Percentiles rank a stretch among this genome's conserved stretches.
These are phyloP conservation scores for Pachycephala philippinensis DNA, from an alignment of 2,113 vertebrate species.

Conservation along the genomic window DNA sequence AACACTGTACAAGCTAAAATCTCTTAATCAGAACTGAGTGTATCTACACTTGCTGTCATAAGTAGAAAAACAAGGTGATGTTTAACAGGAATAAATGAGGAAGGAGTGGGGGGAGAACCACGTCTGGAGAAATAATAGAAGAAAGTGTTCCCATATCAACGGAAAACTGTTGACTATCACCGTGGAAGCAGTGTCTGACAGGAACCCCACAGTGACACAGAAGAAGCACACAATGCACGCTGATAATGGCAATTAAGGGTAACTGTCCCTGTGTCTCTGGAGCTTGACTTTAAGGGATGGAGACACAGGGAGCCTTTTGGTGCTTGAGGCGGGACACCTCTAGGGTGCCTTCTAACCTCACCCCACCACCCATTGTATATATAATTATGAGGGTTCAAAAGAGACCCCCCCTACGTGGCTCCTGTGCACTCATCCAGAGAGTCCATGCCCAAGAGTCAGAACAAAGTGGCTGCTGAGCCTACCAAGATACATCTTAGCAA, in stretches of 20 bases:
- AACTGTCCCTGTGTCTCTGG: neutral
- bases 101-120: neutral
- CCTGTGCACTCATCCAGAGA: too few species aligned
- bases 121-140: neutral
- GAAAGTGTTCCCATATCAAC: neutral
- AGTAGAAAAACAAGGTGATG: neutral
- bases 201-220: neutral
- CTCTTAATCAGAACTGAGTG: neutral
- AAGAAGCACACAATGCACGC: fast-evolving
- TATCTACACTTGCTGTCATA: neutral
- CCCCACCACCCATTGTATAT: neutral
- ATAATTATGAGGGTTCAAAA: neutral
- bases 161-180: too few species aligned
- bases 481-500: neutral
- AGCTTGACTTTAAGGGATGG: neutral
- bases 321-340: fast-evolving
- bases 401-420: neutral
- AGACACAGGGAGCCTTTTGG: neutral
- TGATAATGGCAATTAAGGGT: fast-evolving
- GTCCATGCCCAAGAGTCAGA: neutral
- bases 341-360: neutral
- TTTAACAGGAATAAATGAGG: neutral
- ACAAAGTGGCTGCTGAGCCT: neutral
- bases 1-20: neutral
- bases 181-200: neutral